A percentile compares a stretch with the other conserved stretches of the same genome.
Evolutionary conservation across 2,113 vertebrate species (phyloP).

Genomic region (Tonatia bakeri): DNA sequence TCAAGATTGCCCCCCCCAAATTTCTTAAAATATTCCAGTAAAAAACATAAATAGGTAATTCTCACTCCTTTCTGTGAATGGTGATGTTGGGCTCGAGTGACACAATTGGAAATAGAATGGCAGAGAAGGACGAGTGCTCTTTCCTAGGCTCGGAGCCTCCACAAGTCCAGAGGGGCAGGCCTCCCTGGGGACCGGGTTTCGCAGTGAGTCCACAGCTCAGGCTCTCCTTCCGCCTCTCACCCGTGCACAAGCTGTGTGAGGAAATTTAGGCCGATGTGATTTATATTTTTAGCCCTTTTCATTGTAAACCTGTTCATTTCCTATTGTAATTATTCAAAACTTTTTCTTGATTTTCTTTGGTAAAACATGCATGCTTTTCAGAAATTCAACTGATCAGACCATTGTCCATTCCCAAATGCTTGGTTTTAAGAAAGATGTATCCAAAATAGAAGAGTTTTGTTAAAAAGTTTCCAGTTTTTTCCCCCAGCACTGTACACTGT

Average conservation of each 20-base stretch:
- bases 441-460: not conserved
- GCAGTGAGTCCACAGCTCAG: not conserved
- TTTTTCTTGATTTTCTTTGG: slow-evolving; percentile 17
- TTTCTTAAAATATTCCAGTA: not conserved
- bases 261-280: not conserved
- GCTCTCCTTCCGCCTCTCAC: not conserved
- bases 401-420: not conserved
- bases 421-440: not conserved
- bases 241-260: not conserved
- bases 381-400: slow-evolving; percentile 11
- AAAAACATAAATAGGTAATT: not conserved
- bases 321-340: slow-evolving; percentile 20
- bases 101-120: not conserved
- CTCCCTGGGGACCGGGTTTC: not conserved
- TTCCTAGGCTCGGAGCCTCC: not conserved
- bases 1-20: not conserved
- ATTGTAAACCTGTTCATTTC: not conserved
- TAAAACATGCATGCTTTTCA: not conserved
- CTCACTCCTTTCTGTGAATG: not conserved
- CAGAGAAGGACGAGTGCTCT: not conserved
- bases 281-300: not conserved
- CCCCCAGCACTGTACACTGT: not conserved
- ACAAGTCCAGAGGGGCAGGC: too few species aligned
- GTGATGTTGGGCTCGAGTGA: not conserved
- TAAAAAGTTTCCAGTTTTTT: not conserved